Evolutionary conservation across 2,113 vertebrate genomes (phyloP).

Genomic region (Anthoscopus minutus): DNA sequence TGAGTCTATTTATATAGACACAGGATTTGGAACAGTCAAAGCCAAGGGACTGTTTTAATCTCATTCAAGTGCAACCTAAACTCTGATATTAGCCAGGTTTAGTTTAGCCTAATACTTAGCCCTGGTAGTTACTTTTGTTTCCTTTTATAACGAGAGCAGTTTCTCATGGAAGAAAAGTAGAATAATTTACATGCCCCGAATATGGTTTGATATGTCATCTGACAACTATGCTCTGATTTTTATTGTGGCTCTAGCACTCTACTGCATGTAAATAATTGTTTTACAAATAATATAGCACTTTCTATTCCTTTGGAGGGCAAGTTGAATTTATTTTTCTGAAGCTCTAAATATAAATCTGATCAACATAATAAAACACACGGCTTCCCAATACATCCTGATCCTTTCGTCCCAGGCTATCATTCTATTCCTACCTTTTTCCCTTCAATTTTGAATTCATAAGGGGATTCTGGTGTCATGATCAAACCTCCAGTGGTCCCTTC

Average conservation of each 20-base stretch:
- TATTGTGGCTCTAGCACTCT: background rate
- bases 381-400: background rate
- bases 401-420: background rate
- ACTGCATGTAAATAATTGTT: background rate
- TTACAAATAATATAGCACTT: background rate
- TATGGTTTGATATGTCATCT: background rate
- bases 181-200: background rate
- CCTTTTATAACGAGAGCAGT: background rate
- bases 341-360: background rate
- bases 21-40: background rate
- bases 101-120: background rate
- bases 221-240: background rate
- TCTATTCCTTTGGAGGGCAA: background rate
- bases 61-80: background rate
- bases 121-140: background rate
- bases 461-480: background rate
- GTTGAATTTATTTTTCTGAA: background rate
- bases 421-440: background rate
- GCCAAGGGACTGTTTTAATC: background rate
- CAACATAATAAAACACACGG: background rate
- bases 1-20: accelerated
- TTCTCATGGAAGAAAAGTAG: background rate
- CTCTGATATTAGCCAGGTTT: background rate
- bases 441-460: background rate
- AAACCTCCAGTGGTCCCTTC: background rate